Conservation (phyloP, 2,888 invertebrate species). For the Nectonema munidae region DNA sequence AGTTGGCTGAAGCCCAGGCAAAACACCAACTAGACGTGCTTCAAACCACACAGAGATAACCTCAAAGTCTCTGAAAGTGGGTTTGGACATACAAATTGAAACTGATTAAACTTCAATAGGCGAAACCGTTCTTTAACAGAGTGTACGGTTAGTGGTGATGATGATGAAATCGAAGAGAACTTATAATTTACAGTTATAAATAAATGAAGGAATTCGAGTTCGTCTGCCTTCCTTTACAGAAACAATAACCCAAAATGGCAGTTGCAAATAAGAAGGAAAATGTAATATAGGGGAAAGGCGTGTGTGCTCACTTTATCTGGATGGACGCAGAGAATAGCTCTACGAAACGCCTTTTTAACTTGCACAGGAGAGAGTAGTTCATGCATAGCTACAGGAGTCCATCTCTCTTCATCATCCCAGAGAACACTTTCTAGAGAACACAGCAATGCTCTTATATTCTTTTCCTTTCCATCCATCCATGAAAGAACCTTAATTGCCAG, state of each 20-base stretch:
- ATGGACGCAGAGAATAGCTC: constrained; percentile 79
- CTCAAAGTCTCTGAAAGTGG: too few relatives aligned
- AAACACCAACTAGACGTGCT: too few relatives aligned
- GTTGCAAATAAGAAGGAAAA: constrained; percentile 11
- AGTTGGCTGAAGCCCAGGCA: too few relatives aligned
- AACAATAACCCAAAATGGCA: constrained; percentile 7
- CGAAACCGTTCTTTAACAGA: too few relatives aligned
- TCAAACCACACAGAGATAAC: too few relatives aligned
- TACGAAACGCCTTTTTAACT: constrained; percentile 73
- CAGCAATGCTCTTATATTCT: constrained; percentile 66
- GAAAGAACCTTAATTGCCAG: constrained; percentile 36
- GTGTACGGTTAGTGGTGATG: too few relatives aligned
- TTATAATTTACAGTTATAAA: too few relatives aligned
- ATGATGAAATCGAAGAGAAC: too few relatives aligned
- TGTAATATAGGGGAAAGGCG: neutral
- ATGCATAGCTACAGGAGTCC: constrained; percentile 72
- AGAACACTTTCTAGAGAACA: constrained; percentile 68
- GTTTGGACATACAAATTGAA: too few relatives aligned
- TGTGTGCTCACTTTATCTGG: constrained; percentile 87
- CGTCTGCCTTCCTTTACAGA: constrained; percentile 1
- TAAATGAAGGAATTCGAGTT: too few relatives aligned
- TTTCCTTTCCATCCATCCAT: constrained; percentile 66
- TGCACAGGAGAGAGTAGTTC: constrained; percentile 58
- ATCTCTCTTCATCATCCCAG: constrained; percentile 55
- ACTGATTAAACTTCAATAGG: too few relatives aligned